phyloP scores from a whole-genome alignment of 2,797 vertebrate genomes.

The Morelia viridis region DNA sequence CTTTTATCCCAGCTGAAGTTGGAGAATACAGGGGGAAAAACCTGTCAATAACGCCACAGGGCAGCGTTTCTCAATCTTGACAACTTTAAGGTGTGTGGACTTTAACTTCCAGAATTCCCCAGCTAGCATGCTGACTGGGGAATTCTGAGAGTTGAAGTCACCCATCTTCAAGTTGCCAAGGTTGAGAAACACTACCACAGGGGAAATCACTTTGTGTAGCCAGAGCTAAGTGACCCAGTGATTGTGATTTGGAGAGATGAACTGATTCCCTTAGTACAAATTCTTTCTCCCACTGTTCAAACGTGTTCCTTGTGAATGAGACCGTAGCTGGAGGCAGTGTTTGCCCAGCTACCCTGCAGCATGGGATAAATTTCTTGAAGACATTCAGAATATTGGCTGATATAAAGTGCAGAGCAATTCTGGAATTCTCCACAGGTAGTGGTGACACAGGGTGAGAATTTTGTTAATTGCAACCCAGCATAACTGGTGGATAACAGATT shows the following conservation, averaged over 20 bases:
- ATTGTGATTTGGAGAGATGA: neutral
- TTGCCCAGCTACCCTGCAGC: neutral
- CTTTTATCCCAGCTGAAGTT: fast-evolving
- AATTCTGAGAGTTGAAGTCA: too few species aligned
- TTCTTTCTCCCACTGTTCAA: neutral
- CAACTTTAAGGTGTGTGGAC: too few species aligned
- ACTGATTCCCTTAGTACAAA: neutral
- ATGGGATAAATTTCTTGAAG: neutral
- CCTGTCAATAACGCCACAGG: neutral
- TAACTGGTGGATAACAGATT: neutral
- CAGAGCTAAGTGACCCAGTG: neutral
- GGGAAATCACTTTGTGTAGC: fast-evolving
- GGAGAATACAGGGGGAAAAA: fast-evolving
- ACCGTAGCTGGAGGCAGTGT: neutral
- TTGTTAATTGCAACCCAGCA: neutral
- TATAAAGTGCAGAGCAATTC: neutral
- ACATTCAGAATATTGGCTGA: neutral
- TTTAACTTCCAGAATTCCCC: too few species aligned
- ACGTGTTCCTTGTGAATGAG: neutral
- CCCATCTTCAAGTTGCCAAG: too few species aligned
- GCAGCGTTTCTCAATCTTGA: too few species aligned
- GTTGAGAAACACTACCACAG: too few species aligned
- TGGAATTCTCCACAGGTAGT: neutral
- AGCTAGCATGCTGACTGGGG: too few species aligned
- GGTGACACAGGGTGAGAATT: neutral